Percentiles rank a stretch among this genome's conserved stretches.
phyloP scores from a whole-genome alignment of 2,888 invertebrate species.

The Caenorhabditis panamensis region DNA sequence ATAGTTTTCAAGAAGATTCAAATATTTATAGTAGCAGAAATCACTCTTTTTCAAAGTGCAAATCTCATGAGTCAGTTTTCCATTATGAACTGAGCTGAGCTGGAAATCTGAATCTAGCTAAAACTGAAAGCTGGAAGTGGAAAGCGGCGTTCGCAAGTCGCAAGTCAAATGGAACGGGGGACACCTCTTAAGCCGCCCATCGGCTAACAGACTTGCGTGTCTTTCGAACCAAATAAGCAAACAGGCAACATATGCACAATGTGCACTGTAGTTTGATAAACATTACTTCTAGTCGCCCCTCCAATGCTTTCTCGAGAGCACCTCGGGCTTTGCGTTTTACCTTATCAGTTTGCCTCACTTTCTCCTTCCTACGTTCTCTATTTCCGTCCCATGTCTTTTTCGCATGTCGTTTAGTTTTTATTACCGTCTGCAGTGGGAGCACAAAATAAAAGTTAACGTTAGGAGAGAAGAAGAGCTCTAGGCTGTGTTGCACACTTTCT shows the following conservation, averaged over 20 bases:
- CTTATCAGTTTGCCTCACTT: slow-evolving; percentile 27
- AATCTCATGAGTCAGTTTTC: too few relatives aligned
- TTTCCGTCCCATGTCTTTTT: slow-evolving; percentile 18
- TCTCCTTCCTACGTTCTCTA: slow-evolving; percentile 20
- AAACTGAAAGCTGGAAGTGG: not conserved
- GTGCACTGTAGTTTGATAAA: slow-evolving; percentile 58
- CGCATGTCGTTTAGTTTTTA: slow-evolving; percentile 28
- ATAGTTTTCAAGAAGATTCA: too few relatives aligned
- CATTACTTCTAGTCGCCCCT: slow-evolving; percentile 43
- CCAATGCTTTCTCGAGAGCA: slow-evolving; percentile 26
- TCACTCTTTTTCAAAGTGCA: too few relatives aligned
- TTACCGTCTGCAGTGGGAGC: slow-evolving; percentile 28
- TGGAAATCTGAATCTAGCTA: too few relatives aligned
- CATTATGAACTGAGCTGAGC: too few relatives aligned
- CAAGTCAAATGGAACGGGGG: slow-evolving; percentile 25
- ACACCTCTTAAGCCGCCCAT: slow-evolving; percentile 35
- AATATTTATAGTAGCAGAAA: too few relatives aligned
- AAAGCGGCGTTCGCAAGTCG: not conserved
- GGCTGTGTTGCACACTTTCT: slow-evolving; percentile 11
- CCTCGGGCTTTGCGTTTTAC: slow-evolving; percentile 22
- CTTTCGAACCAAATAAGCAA: slow-evolving; percentile 54
- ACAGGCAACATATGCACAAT: slow-evolving; percentile 51
- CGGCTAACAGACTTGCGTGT: slow-evolving; percentile 49
- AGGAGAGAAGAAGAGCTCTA: not conserved
- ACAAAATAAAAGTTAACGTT: slow-evolving; percentile 22